These are phyloP conservation scores for Corvus moneduloides DNA, from an alignment of 2,113 vertebrate species.

Conservation along the genomic window DNA sequence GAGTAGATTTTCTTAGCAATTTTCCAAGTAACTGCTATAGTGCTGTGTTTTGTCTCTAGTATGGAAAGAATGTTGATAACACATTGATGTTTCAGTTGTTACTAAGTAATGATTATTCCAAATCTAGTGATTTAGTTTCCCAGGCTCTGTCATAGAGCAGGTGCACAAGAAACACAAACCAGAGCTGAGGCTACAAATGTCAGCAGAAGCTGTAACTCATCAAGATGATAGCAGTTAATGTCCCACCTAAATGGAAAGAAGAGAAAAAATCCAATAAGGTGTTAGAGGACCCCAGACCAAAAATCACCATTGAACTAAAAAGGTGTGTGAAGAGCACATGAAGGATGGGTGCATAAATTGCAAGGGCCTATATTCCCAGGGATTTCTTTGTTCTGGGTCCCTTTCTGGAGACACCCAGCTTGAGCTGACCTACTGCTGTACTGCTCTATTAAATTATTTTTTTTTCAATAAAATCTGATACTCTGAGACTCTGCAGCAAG, in stretches of 20 bases:
- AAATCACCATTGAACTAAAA: background rate
- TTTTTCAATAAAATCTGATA: background rate
- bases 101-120: background rate
- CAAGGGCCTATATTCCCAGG: background rate
- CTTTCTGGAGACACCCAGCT: background rate
- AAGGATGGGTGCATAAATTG: background rate
- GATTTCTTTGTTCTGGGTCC: background rate
- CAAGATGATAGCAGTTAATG: background rate
- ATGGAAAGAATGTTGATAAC: background rate
- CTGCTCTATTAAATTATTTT: background rate
- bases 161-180: background rate
- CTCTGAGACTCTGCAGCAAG: background rate
- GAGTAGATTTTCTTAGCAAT: background rate
- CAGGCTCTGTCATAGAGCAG: background rate
- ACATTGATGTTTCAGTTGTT: background rate
- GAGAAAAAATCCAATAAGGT: background rate
- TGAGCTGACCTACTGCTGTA: background rate
- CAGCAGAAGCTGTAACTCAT: background rate
- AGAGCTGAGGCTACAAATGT: background rate
- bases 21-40: background rate
- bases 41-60: background rate
- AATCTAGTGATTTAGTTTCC: background rate
- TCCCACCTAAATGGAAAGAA: background rate
- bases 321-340: too few relatives aligned
- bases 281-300: background rate